These are phyloP conservation scores for Xylocampa areola DNA, from an alignment of 2,888 invertebrate species.

Conservation along the genomic window DNA sequence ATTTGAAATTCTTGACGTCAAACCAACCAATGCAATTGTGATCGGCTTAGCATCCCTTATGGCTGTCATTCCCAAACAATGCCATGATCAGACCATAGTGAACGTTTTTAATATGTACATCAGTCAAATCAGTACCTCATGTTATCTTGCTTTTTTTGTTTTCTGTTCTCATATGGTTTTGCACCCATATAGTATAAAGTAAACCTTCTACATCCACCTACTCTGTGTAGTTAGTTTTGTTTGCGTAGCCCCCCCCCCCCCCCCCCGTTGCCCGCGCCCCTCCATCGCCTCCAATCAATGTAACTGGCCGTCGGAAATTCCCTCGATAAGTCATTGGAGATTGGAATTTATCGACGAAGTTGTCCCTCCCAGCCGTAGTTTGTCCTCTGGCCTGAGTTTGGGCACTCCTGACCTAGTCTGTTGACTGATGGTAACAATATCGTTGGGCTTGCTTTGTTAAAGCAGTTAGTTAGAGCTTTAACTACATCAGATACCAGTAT, in stretches of 20 bases:
- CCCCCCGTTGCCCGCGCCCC: constrained; percentile 1
- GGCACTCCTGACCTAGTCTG: constrained; percentile 24
- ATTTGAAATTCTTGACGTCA: too few relatives aligned
- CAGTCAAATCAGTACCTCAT: too few relatives aligned
- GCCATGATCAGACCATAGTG: too few relatives aligned
- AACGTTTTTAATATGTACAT: too few relatives aligned
- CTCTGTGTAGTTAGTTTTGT: constrained; percentile 25
- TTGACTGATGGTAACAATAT: constrained; percentile 10
- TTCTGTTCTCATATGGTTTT: neutral
- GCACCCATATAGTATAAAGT: neutral
- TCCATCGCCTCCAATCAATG: constrained; percentile 45
- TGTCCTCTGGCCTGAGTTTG: constrained; percentile 21
- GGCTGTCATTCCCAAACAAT: too few relatives aligned
- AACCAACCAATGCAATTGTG: too few relatives aligned
- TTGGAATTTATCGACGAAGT: constrained; percentile 53
- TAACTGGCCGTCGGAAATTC: constrained; percentile 52
- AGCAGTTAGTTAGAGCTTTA: neutral
- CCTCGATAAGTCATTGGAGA: constrained; percentile 50
- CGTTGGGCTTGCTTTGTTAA: constrained; percentile 1
- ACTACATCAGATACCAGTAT: neutral
- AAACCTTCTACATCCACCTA: constrained; percentile 13
- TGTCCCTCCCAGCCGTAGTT: constrained; percentile 37
- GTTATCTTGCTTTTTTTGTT: too few relatives aligned
- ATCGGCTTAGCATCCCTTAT: too few relatives aligned
- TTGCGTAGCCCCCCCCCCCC: constrained; percentile 5